Evolutionary conservation across 1,140 invertebrate genomes (phyloP).

Genomic region (Trichoplusia ni): DNA sequence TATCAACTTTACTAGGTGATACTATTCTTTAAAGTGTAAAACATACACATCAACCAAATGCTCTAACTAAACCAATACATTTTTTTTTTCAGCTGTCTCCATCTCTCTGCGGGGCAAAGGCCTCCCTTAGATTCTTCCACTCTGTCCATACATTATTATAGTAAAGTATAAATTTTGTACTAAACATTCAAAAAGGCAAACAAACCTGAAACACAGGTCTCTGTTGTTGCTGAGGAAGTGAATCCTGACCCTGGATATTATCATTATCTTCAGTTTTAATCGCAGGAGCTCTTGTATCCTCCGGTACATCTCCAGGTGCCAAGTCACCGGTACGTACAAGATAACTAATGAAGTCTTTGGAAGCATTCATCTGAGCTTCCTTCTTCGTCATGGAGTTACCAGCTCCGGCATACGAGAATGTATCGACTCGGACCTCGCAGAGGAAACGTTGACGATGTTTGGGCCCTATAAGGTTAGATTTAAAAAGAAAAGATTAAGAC

Average conservation of each 20-base stretch:
- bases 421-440: slow-evolving; percentile 92
- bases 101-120: too few species aligned
- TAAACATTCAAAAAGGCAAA: too few species aligned
- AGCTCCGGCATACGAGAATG: slow-evolving; percentile 91
- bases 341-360: slow-evolving; percentile 94
- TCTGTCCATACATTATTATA: too few species aligned
- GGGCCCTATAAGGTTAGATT: slow-evolving; percentile 82
- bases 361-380: slow-evolving; percentile 89
- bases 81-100: too few species aligned
- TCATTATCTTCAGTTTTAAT: slow-evolving; percentile 55
- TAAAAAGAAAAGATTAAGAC: not conserved
- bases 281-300: slow-evolving; percentile 5
- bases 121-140: too few species aligned
- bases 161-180: too few species aligned
- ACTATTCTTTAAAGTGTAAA: too few species aligned
- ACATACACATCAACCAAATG: too few species aligned
- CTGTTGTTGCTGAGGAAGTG: slow-evolving; percentile 28
- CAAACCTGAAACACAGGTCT: slow-evolving; percentile 71
- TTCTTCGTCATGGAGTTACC: slow-evolving; percentile 98
- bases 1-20: too few species aligned
- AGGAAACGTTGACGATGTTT: slow-evolving; percentile 95
- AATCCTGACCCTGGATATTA: slow-evolving; percentile 33
- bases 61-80: too few species aligned
- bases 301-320: slow-evolving; percentile 85
- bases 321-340: slow-evolving; percentile 89